Percentiles rank a stretch among this genome's conserved stretches.
Conservation (phyloP, 2,797 vertebrate species). For the Eospalax fontanierii region DNA sequence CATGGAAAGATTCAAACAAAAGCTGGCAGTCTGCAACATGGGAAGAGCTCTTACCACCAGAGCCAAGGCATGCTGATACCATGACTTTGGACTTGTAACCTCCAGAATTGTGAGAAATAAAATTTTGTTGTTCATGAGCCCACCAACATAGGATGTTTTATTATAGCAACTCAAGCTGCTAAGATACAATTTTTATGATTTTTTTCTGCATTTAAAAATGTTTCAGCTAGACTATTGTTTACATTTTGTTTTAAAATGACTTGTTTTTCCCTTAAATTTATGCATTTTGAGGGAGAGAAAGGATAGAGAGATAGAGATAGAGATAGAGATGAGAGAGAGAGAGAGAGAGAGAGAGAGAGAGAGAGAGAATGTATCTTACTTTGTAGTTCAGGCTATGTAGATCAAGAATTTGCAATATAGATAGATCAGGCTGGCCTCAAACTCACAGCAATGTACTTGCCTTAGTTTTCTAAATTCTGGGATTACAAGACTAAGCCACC, state of each 20-base stretch:
- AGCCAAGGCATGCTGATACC: not conserved
- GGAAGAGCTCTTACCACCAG: not conserved
- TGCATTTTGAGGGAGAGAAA: not conserved
- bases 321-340: not conserved
- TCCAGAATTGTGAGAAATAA: not conserved
- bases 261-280: not conserved
- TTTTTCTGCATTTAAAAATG: slow-evolving; percentile 19
- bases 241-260: slow-evolving; percentile 54
- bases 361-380: not conserved
- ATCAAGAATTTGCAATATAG: not conserved
- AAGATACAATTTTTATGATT: not conserved
- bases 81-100: not conserved
- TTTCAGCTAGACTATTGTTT: not conserved
- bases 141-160: not conserved
- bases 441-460: too few species aligned
- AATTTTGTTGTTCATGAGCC: not conserved
- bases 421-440: not conserved
- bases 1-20: not conserved
- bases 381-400: not conserved
- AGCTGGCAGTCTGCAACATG: not conserved
- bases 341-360: not conserved
- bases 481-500: not conserved
- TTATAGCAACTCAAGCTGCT: not conserved
- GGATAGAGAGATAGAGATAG: not conserved
- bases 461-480: not conserved